phyloP scores from a whole-genome alignment of 1,140 invertebrate species.

The Melanaphis sacchari region DNA sequence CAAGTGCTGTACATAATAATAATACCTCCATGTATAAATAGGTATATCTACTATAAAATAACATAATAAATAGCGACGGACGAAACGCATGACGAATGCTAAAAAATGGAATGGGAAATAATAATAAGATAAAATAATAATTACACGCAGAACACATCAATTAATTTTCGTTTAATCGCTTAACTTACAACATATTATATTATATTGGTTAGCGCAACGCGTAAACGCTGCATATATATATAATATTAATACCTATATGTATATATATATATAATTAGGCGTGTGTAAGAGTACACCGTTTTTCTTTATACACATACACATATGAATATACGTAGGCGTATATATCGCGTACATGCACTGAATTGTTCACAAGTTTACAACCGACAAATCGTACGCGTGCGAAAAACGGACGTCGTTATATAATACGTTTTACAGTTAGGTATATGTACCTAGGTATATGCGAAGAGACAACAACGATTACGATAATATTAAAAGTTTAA shows the following conservation, averaged over 20 bases:
- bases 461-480: neutral
- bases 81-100: neutral
- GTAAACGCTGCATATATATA: neutral
- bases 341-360: neutral
- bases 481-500: neutral
- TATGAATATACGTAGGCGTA: neutral
- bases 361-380: neutral
- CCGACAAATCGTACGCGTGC: neutral
- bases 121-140: slow-evolving; percentile 5
- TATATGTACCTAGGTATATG: neutral
- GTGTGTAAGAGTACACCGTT: neutral
- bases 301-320: neutral
- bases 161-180: slow-evolving; percentile 31
- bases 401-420: neutral
- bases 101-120: slow-evolving; percentile 32
- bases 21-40: neutral
- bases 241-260: neutral
- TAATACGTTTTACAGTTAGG: neutral
- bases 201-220: slow-evolving; percentile 21
- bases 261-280: neutral
- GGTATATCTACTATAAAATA: neutral
- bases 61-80: neutral
- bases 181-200: neutral
- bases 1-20: neutral
- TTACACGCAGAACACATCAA: slow-evolving; percentile 12